Evolutionary conservation across 1,140 invertebrate genomes (phyloP).

Genomic region (Cylas formicarius): DNA sequence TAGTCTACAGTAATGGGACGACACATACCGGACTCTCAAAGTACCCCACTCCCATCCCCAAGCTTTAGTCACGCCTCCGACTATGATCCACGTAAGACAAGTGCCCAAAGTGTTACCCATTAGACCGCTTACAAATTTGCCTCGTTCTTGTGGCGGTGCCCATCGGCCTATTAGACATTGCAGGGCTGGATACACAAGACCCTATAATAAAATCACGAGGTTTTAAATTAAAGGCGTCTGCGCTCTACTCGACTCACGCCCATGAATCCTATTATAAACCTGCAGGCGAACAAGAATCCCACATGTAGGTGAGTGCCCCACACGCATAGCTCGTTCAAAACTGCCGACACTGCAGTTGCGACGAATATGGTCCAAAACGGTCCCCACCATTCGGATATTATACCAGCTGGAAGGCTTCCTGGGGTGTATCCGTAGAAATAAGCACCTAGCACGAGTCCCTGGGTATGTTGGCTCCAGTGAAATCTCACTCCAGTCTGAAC

Average conservation of each 20-base stretch:
- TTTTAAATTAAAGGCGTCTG: not conserved
- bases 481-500: conserved; percentile 39
- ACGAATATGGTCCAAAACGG: conserved; percentile 16
- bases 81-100: conserved; percentile 65
- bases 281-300: conserved; percentile 12
- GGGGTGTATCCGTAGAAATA: conserved; percentile 56
- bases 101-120: conserved; percentile 71
- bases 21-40: conserved; percentile 9
- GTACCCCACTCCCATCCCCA: conserved; percentile 62
- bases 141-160: conserved; percentile 66
- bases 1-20: conserved; percentile 3
- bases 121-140: conserved; percentile 65
- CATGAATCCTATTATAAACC: conserved; percentile 17
- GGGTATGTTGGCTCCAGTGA: conserved; percentile 50
- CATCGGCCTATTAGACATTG: conserved; percentile 64
- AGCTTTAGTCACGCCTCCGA: conserved; percentile 54
- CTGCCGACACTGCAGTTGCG: conserved; percentile 6
- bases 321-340: conserved; percentile 18
- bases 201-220: conserved; percentile 41
- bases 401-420: conserved; percentile 24
- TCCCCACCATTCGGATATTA: conserved; percentile 36
- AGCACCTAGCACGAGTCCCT: conserved; percentile 54
- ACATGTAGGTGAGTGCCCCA: conserved; percentile 12
- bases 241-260: conserved; percentile 16
- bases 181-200: conserved; percentile 62